phyloP scores from a whole-genome alignment of 2,113 vertebrate species.

The Entelurus aequoreus region DNA sequence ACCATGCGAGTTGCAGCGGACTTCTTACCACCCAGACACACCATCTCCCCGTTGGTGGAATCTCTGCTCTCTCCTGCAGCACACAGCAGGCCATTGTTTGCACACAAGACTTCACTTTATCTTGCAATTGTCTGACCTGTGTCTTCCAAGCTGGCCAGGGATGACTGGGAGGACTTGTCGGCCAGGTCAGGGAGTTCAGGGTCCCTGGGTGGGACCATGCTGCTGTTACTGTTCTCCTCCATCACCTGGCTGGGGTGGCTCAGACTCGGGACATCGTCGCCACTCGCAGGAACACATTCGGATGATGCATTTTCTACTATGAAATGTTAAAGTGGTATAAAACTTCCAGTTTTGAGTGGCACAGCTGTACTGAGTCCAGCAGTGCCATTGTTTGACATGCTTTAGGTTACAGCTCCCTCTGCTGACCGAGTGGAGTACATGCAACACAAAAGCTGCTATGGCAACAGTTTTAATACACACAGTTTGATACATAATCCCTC shows the following conservation, averaged over 20 bases:
- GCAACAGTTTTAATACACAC: background rate
- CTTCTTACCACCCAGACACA: constrained; percentile 67
- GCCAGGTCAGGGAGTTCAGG: constrained; percentile 82
- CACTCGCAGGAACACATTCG: constrained; percentile 43
- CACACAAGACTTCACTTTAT: no score
- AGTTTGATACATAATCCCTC: background rate
- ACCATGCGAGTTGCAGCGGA: constrained; percentile 83
- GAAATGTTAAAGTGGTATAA: background rate
- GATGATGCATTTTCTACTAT: constrained; percentile 44
- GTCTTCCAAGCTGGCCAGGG: constrained; percentile 81
- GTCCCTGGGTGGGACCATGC: constrained; percentile 61
- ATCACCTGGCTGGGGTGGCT: constrained; percentile 69
- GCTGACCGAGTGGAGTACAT: constrained; percentile 33
- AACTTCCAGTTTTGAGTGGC: background rate
- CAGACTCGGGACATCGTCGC: constrained; percentile 72
- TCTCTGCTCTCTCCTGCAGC: constrained; percentile 67
- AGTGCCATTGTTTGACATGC: background rate
- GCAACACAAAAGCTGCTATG: background rate
- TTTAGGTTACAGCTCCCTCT: constrained; percentile 51
- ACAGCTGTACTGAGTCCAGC: no score
- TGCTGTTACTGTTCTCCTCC: constrained; percentile 78
- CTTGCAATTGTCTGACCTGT: constrained; percentile 65
- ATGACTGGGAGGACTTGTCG: constrained; percentile 82
- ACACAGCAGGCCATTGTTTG: no score
- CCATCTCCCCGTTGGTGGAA: constrained; percentile 64